phyloP scores from a whole-genome alignment of 2,113 vertebrate genomes.

The Nannobrachium achirus region DNA sequence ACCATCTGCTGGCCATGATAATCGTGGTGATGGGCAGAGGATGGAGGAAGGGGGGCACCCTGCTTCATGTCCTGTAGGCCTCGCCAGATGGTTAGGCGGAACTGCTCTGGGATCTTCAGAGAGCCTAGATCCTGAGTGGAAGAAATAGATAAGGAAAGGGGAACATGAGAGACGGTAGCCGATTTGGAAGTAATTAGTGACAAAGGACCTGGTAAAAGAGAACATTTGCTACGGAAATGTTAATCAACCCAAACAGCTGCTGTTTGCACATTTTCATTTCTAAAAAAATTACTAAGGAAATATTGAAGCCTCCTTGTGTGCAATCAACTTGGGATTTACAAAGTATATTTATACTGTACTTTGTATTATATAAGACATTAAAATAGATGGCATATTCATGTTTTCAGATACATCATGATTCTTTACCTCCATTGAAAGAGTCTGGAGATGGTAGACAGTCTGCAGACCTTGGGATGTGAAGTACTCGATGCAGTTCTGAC shows the following conservation, averaged over 20 bases:
- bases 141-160: neutral
- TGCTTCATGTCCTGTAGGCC: slow-evolving; percentile 97
- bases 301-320: too few species aligned
- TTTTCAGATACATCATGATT: too few species aligned
- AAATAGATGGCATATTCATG: too few species aligned
- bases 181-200: neutral
- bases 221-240: neutral
- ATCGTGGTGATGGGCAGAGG: slow-evolving; percentile 69
- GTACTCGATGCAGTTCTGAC: slow-evolving; percentile 98
- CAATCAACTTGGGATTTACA: too few species aligned
- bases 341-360: too few species aligned
- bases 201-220: neutral
- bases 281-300: too few species aligned
- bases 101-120: slow-evolving; percentile 97
- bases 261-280: too few species aligned
- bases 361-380: too few species aligned
- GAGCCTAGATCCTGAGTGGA: slow-evolving; percentile 88
- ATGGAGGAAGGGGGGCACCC: slow-evolving; percentile 66
- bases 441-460: slow-evolving; percentile 97
- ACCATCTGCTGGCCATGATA: slow-evolving; percentile 90
- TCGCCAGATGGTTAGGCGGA: slow-evolving; percentile 91
- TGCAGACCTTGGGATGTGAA: slow-evolving; percentile 97
- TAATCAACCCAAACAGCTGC: too few species aligned
- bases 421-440: slow-evolving; percentile 95
- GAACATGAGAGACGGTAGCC: neutral